Evolutionary conservation across 1,140 invertebrate species (phyloP), one percentile per base, ranked within the genome.

Genomic region (Bombus balteatus): DNA sequence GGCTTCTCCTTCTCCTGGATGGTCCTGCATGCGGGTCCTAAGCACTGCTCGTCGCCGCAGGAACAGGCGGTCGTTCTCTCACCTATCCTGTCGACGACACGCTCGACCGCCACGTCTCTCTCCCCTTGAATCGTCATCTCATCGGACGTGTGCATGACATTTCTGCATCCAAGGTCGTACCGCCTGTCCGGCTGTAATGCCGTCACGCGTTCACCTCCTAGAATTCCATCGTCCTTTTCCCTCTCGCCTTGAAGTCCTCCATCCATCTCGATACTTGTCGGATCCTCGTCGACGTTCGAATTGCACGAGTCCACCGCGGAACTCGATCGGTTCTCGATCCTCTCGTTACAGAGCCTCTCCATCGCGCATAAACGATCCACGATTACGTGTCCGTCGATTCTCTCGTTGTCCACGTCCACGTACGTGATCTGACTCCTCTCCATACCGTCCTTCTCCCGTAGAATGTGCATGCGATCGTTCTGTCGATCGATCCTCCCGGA

Each of bases 1-100:
- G 98, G 98, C 91, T 98, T 98, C 81, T 95, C 95, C 87, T 95
- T 95, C 83, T 94, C 93, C 87, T 95, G 95, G 83, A 95, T 88
- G 65, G 87, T 95, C 82, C 91, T 92, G 87, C 92, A 92, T 18
- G 89, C 90, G 15, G 92, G 86, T 32, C 92, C 90, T n/a, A 87
- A 85, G 85, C 93, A 94, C 81, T 95, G 94, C 87, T 94, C 94
- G 62, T 94, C 94, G 43, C 92, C 92, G 86, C 94, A 94, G 88
- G 93, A 94, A 88, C 93, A 94, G 82, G 92, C 92, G 79, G 74
- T 92, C 92, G 74, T 94, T 92, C 87, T 91, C 91, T 93, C 93
- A 88, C 86, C 92, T 90, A 92, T 94, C 90, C 92, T 92, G 86
- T 79, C 93, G 79, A 86, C 92, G 90, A 86, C 91, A 90, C 74